Conservation (phyloP, 2,888 invertebrate genomes). For the Euproctis similis region DNA sequence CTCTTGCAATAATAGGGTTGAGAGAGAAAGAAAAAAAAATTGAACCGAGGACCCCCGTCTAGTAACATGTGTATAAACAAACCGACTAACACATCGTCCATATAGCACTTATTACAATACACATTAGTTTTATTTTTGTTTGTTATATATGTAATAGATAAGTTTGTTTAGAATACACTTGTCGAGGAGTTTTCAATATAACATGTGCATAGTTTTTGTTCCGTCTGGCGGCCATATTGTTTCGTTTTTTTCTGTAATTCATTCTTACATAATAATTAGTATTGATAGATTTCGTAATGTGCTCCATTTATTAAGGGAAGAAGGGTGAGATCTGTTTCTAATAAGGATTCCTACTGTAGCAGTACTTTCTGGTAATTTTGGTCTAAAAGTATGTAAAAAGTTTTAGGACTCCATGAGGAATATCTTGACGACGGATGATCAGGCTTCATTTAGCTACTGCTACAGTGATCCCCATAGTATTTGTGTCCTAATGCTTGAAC, state of each 20-base stretch:
- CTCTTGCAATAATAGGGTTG: conserved; percentile 13
- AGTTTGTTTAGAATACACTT: conserved; percentile 50
- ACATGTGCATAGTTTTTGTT: conserved; percentile 60
- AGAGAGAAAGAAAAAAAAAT: conserved; percentile 28
- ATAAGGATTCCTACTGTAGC: no score
- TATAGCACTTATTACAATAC: conserved; percentile 3
- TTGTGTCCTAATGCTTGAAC: no score
- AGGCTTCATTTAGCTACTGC: no score
- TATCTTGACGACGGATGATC: no score
- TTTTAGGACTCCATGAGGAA: no score
- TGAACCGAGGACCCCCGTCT: conserved; percentile 50
- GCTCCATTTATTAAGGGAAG: no score
- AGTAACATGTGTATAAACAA: conserved; percentile 66
- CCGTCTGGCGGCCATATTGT: conserved; percentile 44
- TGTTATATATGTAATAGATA: conserved; percentile 7
- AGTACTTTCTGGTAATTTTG: no score
- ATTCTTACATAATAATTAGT: conserved; percentile 33
- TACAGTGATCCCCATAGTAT: no score
- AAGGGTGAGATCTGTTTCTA: no score
- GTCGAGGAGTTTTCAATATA: conserved; percentile 60
- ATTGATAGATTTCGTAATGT: conserved; percentile 32
- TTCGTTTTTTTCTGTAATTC: no score
- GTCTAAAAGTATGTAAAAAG: no score
- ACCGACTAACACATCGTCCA: conserved; percentile 16
- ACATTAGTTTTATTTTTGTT: conserved; percentile 23